phyloP scores from a whole-genome alignment of 2,888 invertebrate genomes.

The Harpalus rubripes region DNA sequence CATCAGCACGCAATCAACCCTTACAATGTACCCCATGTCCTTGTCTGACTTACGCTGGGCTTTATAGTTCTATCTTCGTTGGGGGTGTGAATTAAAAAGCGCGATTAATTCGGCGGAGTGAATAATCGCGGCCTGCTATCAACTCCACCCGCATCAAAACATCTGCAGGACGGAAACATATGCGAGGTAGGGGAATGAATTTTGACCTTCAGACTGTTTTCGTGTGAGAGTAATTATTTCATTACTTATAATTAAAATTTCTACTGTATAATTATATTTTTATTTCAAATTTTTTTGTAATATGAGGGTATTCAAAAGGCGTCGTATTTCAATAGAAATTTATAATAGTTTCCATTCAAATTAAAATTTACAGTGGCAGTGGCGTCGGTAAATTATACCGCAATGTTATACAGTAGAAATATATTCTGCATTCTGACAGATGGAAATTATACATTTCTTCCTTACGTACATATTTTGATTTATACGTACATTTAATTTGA shows the following conservation, averaged over 20 bases:
- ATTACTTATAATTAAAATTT: constrained; percentile 10
- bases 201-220: background rate
- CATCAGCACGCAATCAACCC: constrained; percentile 43
- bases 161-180: constrained; percentile 4
- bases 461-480: too few species aligned
- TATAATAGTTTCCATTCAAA: background rate
- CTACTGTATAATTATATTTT: background rate
- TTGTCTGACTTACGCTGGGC: background rate
- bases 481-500: too few species aligned
- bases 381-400: too few species aligned
- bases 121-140: constrained; percentile 11
- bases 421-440: too few species aligned
- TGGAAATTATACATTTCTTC: too few species aligned
- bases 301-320: constrained; percentile 1
- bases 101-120: constrained; percentile 11
- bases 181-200: constrained; percentile 1
- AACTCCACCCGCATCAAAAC: constrained; percentile 13
- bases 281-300: background rate
- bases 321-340: background rate
- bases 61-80: background rate
- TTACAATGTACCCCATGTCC: background rate
- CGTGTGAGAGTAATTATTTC: constrained; percentile 15
- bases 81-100: constrained; percentile 11
- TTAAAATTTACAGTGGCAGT: too few species aligned
- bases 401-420: too few species aligned